Evolutionary conservation across 1,140 invertebrate genomes (phyloP).

Genomic region (Aphaenogaster floridana): DNA sequence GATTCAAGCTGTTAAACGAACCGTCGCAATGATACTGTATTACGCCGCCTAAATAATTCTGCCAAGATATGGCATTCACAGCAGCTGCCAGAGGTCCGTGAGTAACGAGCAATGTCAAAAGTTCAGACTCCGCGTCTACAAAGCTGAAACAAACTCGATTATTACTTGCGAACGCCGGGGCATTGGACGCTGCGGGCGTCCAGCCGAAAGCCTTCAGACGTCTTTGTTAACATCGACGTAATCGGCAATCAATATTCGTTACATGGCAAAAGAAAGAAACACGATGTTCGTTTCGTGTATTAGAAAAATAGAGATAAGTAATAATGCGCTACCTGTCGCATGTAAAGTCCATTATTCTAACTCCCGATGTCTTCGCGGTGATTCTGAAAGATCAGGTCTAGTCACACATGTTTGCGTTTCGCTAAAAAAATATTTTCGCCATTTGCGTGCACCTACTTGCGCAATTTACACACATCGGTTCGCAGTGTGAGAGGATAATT

Average conservation of each 20-base stretch:
- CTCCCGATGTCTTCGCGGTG: constrained; percentile 70
- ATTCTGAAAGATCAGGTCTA: constrained; percentile 70
- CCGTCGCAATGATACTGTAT: constrained; percentile 94
- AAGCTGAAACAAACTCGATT: constrained; percentile 86
- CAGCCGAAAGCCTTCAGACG: neutral
- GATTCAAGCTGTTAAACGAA: constrained; percentile 90
- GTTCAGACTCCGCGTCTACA: constrained; percentile 89
- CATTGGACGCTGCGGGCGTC: neutral
- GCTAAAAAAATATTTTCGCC: constrained; percentile 19
- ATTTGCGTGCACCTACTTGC: constrained; percentile 81
- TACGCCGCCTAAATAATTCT: constrained; percentile 95
- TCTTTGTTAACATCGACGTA: neutral
- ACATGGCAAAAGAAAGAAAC: neutral
- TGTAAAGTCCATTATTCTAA: constrained; percentile 82
- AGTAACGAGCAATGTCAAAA: constrained; percentile 89
- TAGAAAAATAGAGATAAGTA: neutral
- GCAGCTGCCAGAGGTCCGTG: constrained; percentile 93
- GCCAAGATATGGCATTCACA: constrained; percentile 95
- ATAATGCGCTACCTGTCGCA: constrained; percentile 86
- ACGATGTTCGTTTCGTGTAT: neutral
- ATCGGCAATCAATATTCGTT: neutral
- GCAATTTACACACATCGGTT: constrained; percentile 88
- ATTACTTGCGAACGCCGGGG: neutral
- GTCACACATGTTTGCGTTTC: constrained; percentile 14
- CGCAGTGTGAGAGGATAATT: constrained; percentile 90